These are phyloP conservation scores for Thomomys bottae DNA, from an alignment of 2,113 vertebrate species.

Conservation along the genomic window DNA sequence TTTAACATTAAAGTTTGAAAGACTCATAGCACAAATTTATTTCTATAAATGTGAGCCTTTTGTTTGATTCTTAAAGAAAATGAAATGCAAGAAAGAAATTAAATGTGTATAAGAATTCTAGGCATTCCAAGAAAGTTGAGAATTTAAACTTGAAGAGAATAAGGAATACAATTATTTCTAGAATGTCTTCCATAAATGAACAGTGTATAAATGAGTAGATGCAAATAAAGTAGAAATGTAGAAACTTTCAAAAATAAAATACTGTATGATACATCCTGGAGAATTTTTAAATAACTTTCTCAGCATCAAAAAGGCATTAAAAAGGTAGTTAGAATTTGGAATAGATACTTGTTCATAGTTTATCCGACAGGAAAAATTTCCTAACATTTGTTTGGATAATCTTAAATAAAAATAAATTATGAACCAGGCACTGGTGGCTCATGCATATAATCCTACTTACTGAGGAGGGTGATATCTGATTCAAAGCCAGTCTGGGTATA, in stretches of 20 bases:
- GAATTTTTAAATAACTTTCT: background rate
- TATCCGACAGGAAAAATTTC: background rate
- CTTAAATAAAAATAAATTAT: no score
- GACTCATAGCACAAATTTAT: background rate
- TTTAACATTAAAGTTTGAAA: background rate
- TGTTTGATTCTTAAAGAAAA: background rate
- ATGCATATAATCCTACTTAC: no score
- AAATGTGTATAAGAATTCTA: background rate
- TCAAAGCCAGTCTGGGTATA: no score
- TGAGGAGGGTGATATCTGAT: no score
- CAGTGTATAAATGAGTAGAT: background rate
- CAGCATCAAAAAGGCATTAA: background rate
- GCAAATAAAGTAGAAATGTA: background rate
- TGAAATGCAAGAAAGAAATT: background rate
- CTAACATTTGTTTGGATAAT: no score
- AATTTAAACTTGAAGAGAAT: background rate
- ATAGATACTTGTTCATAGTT: background rate
- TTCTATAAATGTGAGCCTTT: background rate
- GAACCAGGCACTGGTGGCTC: no score
- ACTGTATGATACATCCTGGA: background rate
- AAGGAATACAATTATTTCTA: background rate
- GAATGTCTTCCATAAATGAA: background rate
- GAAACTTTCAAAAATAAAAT: constrained; percentile 1
- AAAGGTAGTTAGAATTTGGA: background rate
- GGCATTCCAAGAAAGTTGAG: background rate